Conservation (phyloP, 2,797 vertebrate genomes). For the Delichon dasypus region DNA sequence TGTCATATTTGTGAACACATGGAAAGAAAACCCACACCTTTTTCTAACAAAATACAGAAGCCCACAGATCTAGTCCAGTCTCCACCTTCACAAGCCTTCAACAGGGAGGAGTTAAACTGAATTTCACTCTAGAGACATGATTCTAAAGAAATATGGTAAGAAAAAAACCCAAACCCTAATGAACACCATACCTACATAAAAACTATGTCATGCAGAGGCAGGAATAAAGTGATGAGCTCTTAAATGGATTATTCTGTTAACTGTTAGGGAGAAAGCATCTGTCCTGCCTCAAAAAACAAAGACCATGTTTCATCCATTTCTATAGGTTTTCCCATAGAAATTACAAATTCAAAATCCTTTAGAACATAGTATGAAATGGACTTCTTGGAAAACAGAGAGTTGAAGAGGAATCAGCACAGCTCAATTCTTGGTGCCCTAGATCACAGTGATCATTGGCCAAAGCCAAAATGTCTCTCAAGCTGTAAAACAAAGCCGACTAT, state of each 20-base stretch:
- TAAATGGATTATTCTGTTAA: neutral
- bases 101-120: neutral
- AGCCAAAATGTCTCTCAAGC: neutral
- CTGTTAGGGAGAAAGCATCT: neutral
- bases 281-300: neutral
- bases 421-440: neutral
- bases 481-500: neutral
- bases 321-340: neutral
- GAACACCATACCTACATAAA: neutral
- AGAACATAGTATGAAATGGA: neutral
- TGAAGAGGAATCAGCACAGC: neutral
- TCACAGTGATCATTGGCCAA: neutral
- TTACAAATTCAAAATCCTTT: neutral
- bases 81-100: neutral
- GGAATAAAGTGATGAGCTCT: neutral
- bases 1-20: neutral
- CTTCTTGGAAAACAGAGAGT: neutral
- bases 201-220: neutral
- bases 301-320: neutral
- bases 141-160: neutral
- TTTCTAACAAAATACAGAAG: neutral
- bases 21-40: neutral
- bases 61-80: neutral
- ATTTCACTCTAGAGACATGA: neutral
- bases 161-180: neutral